phyloP scores from a whole-genome alignment of 2,888 invertebrate species.

The Limnephilus auricula region DNA sequence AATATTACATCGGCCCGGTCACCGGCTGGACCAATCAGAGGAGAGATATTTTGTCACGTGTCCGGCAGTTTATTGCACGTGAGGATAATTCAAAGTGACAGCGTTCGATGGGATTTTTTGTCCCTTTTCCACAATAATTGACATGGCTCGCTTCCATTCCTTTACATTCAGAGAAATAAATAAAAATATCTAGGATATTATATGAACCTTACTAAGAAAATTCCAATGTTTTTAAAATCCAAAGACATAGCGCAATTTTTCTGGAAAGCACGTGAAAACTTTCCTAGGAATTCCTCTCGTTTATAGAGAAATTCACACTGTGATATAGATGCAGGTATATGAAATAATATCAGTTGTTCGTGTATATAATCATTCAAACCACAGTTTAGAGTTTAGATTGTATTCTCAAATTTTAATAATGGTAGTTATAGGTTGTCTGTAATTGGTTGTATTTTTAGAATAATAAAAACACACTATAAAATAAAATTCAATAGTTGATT shows the following conservation, averaged over 20 bases:
- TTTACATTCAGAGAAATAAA: background rate
- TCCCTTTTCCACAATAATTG: conserved; percentile 45
- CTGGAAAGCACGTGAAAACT: background rate
- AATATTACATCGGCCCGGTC: conserved; percentile 9
- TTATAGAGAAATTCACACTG: background rate
- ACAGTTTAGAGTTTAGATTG: too few species aligned
- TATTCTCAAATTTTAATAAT: too few species aligned
- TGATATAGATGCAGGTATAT: background rate
- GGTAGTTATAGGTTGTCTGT: too few species aligned
- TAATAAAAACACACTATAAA: too few species aligned
- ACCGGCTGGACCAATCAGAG: conserved; percentile 4
- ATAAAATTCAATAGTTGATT: too few species aligned
- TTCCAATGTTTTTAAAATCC: background rate
- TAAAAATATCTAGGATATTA: conserved; percentile 17
- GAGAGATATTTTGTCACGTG: conserved; percentile 59
- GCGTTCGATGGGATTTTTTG: conserved; percentile 51
- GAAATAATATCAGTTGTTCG: background rate
- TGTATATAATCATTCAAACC: too few species aligned
- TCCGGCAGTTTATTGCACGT: conserved; percentile 57
- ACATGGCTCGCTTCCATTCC: conserved; percentile 20
- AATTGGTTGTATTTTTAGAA: too few species aligned
- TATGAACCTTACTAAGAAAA: background rate
- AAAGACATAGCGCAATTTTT: background rate
- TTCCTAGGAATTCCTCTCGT: background rate
- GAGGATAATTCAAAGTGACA: conserved; percentile 57